Conservation (phyloP, 2,888 invertebrate genomes). For the Dynastes grantii region DNA sequence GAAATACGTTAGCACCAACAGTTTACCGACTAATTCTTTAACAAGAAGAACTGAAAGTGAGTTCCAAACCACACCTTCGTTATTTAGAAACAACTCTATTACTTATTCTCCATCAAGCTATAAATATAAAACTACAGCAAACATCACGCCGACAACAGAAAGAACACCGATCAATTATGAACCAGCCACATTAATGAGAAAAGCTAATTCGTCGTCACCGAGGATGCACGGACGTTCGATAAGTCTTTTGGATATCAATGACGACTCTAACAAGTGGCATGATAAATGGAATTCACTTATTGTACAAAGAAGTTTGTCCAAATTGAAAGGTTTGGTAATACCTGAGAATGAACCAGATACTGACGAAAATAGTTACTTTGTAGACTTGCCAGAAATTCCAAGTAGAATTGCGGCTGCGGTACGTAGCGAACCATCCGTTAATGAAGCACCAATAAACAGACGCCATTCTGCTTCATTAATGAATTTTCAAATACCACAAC, state of each 20-base stretch:
- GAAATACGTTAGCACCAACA: slow-evolving; percentile 50
- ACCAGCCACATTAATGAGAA: slow-evolving; percentile 24
- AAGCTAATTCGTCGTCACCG: slow-evolving; percentile 55
- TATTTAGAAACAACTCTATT: slow-evolving; percentile 30
- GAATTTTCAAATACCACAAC: slow-evolving; percentile 17
- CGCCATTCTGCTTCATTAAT: slow-evolving; percentile 27
- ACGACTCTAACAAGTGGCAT: slow-evolving; percentile 59
- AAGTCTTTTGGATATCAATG: slow-evolving; percentile 71
- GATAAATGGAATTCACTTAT: slow-evolving; percentile 81
- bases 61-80: slow-evolving; percentile 2
- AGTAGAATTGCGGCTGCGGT: slow-evolving; percentile 67
- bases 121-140: slow-evolving; percentile 25
- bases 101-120: slow-evolving; percentile 24
- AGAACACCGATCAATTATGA: not conserved
- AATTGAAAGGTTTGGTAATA: slow-evolving; percentile 90
- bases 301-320: slow-evolving; percentile 88
- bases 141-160: slow-evolving; percentile 21
- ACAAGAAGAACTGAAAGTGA: not conserved
- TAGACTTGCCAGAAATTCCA: slow-evolving; percentile 89
- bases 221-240: slow-evolving; percentile 71
- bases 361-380: slow-evolving; percentile 74
- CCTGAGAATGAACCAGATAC: slow-evolving; percentile 80
- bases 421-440: slow-evolving; percentile 7
- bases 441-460: slow-evolving; percentile 14
- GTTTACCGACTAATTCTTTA: slow-evolving; percentile 26